Conservation (phyloP, 1,140 invertebrate genomes). For the Sminthurinus signatus region DNA sequence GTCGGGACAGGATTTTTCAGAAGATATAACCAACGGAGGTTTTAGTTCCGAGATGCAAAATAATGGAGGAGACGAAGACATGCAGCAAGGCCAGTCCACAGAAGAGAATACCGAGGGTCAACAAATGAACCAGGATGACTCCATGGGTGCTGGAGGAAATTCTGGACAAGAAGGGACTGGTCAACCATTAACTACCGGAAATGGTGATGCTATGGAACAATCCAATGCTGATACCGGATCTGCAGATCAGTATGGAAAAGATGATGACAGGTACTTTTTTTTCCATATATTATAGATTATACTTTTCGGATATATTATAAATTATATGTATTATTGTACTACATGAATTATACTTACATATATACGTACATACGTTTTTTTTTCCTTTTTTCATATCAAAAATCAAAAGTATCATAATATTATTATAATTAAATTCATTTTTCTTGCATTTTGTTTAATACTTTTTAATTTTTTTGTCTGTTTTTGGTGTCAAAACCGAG, state of each 20-base stretch:
- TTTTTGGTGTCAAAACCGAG: too few relatives aligned
- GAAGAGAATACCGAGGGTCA: conserved; percentile 9
- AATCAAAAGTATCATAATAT: too few relatives aligned
- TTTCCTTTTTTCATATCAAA: too few relatives aligned
- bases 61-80: conserved; percentile 29
- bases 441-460: too few relatives aligned
- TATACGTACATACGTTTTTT: too few relatives aligned
- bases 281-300: too few relatives aligned
- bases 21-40: conserved; percentile 38
- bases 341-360: too few relatives aligned
- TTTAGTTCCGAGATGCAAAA: conserved; percentile 23
- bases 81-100: conserved; percentile 16
- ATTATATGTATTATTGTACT: too few relatives aligned
- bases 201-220: conserved; percentile 36
- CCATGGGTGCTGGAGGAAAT: conserved; percentile 20
- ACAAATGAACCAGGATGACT: conserved; percentile 36
- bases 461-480: too few relatives aligned
- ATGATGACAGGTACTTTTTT: conserved; percentile 31
- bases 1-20: conserved; percentile 40
- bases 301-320: too few relatives aligned
- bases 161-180: too few relatives aligned
- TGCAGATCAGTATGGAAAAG: conserved; percentile 37
- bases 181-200: not conserved
- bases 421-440: too few relatives aligned
- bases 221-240: conserved; percentile 22